Percentiles rank a stretch among this genome's conserved stretches.
Conservation (phyloP, 2,113 vertebrate species). For the Diadophis punctatus region DNA sequence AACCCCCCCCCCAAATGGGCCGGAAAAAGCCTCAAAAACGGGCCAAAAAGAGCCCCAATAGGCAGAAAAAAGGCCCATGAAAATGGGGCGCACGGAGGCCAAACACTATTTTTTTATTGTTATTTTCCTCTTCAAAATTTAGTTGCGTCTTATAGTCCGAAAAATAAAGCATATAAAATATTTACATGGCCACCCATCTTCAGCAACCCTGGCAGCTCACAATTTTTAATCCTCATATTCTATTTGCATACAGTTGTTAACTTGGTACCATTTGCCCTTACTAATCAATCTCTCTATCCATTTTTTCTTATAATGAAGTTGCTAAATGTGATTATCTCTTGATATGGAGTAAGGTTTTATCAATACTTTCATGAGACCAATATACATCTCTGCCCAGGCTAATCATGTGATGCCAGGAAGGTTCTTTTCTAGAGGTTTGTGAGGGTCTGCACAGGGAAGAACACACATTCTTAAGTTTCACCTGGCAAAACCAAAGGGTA, state of each 20-base stretch:
- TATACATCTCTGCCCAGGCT: neutral
- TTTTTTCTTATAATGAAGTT: neutral
- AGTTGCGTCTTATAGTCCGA: too few species aligned
- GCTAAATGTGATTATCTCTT: neutral
- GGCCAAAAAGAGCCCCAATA: too few species aligned
- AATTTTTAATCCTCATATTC: neutral
- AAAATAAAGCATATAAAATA: too few species aligned
- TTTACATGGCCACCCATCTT: too few species aligned
- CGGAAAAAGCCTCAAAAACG: too few species aligned
- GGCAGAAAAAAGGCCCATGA: too few species aligned
- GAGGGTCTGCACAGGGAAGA: neutral
- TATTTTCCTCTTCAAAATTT: too few species aligned
- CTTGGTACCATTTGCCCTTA: neutral
- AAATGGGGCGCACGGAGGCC: too few species aligned
- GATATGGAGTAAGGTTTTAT: neutral
- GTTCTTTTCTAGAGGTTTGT: neutral
- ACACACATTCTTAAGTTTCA: fast-evolving
- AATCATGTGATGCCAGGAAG: neutral
- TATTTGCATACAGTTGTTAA: neutral
- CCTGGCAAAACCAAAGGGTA: neutral
- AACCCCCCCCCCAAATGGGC: too few species aligned
- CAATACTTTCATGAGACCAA: neutral
- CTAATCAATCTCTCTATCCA: neutral
- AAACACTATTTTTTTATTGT: too few species aligned
- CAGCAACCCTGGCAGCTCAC: too few species aligned